These are phyloP conservation scores for Drosophila neocordata DNA, from an alignment of 1,140 invertebrate genomes.

Conservation along the genomic window DNA sequence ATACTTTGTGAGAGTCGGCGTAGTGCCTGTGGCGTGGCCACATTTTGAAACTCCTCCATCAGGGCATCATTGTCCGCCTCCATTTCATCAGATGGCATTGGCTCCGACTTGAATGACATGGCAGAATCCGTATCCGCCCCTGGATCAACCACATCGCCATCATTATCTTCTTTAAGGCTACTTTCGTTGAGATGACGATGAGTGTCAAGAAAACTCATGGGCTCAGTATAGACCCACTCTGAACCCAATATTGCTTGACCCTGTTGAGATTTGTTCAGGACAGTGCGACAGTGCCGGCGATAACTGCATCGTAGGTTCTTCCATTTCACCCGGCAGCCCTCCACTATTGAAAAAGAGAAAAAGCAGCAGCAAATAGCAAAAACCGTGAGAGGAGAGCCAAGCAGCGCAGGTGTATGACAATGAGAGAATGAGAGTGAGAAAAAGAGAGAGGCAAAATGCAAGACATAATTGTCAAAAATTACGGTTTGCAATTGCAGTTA, in stretches of 20 bases:
- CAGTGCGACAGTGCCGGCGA: conserved; percentile 48
- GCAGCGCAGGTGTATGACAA: background rate
- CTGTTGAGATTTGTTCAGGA: conserved; percentile 25
- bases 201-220: conserved; percentile 57
- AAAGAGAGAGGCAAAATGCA: background rate
- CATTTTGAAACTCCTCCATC: conserved; percentile 65
- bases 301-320: conserved; percentile 70
- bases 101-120: conserved; percentile 41
- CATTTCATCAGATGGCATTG: conserved; percentile 51
- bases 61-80: conserved; percentile 69
- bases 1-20: conserved; percentile 68
- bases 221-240: conserved; percentile 59
- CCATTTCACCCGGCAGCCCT: conserved; percentile 65
- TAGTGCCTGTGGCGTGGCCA: conserved; percentile 69
- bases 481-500: background rate
- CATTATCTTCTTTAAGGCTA: conserved; percentile 48
- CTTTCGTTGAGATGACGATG: conserved; percentile 31
- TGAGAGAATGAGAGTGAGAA: conserved; percentile 1
- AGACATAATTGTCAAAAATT: background rate
- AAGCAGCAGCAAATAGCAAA: too few species aligned
- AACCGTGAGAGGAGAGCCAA: too few species aligned
- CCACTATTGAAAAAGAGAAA: conserved; percentile 33
- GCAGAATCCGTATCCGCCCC: conserved; percentile 11
- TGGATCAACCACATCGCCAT: conserved; percentile 24
- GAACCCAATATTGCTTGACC: conserved; percentile 19